A percentile compares a stretch with the other conserved stretches of the same genome.
phyloP scores from a whole-genome alignment of 2,797 vertebrate genomes.

The Argya squamiceps region DNA sequence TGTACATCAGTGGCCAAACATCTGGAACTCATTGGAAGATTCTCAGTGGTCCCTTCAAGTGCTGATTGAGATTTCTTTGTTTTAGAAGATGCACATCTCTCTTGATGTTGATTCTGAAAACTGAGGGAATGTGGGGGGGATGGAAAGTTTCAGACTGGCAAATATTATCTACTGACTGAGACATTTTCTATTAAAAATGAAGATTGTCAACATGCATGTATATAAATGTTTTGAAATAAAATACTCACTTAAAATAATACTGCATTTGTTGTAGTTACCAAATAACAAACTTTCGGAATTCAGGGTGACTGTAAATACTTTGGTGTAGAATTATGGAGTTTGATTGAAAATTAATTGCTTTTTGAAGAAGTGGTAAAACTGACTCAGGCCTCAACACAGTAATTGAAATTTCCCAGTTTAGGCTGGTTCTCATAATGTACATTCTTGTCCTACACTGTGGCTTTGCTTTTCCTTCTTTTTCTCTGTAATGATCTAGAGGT shows the following conservation, averaged over 20 bases:
- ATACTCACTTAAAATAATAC: background rate
- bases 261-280: background rate
- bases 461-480: background rate
- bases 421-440: background rate
- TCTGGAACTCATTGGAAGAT: slow-evolving; percentile 33
- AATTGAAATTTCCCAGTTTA: background rate
- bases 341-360: background rate
- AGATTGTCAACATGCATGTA: background rate
- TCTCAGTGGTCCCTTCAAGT: slow-evolving; percentile 35
- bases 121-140: fast-evolving
- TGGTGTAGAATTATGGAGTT: background rate
- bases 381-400: background rate
- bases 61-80: slow-evolving; percentile 7
- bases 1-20: background rate
- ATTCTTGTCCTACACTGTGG: background rate
- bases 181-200: background rate
- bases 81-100: background rate
- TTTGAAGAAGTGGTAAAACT: background rate
- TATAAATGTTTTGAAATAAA: background rate
- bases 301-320: background rate
- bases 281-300: background rate
- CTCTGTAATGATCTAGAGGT: background rate
- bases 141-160: background rate
- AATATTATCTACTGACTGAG: background rate
- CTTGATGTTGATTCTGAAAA: background rate